Conservation (phyloP, 2,888 invertebrate genomes). For the Halocaridina rubra region DNA sequence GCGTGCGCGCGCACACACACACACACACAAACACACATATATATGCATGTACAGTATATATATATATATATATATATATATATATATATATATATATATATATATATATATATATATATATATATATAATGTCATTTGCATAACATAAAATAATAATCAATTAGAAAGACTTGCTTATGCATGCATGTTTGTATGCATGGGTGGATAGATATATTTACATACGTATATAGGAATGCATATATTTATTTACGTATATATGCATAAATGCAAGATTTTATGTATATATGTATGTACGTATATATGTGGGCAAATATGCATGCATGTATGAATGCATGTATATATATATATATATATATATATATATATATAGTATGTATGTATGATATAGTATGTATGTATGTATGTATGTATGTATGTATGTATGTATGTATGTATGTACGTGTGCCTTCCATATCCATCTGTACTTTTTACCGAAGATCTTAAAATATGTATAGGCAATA, state of each 20-base stretch:
- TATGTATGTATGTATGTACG: neutral
- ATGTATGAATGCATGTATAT: neutral
- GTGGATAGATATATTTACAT: neutral
- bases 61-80: constrained; percentile 10
- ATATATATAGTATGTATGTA: neutral
- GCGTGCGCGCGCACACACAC: neutral
- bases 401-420: neutral
- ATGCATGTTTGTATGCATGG: neutral
- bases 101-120: neutral
- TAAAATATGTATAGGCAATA: too few species aligned
- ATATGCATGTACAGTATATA: constrained; percentile 13
- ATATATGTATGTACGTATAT: neutral
- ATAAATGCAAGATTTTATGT: neutral
- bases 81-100: constrained; percentile 17
- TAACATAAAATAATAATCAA: neutral
- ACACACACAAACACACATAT: neutral
- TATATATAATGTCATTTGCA: neutral
- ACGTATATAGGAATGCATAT: neutral
- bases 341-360: neutral
- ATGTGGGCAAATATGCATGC: neutral
- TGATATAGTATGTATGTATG: neutral
- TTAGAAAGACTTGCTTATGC: neutral
- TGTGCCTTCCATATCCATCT: too few species aligned
- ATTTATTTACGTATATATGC: neutral
- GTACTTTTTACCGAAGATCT: too few species aligned